Evolutionary conservation across 2,888 invertebrate genomes (phyloP).

Genomic region (Axea sp.): DNA sequence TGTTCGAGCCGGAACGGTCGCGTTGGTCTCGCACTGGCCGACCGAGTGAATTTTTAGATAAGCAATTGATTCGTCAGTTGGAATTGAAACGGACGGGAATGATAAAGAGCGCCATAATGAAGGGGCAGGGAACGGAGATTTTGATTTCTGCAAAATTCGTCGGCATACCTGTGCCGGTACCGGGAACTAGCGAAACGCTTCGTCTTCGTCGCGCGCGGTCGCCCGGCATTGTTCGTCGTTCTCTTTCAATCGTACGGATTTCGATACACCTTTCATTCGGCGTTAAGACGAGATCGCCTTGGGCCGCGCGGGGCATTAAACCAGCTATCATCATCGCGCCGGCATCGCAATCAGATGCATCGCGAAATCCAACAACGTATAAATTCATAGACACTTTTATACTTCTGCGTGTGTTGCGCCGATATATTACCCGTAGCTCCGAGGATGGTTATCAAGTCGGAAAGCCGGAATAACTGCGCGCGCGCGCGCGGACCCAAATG

Average conservation of each 20-base stretch:
- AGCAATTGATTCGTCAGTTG: too few relatives aligned
- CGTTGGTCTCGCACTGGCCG: too few relatives aligned
- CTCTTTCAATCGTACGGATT: slow-evolving; percentile 48
- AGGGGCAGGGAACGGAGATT: slow-evolving; percentile 67
- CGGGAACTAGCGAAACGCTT: not conserved
- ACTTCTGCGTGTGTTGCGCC: slow-evolving; percentile 3
- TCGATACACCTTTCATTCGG: slow-evolving; percentile 53
- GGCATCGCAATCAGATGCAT: slow-evolving; percentile 49
- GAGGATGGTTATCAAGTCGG: slow-evolving; percentile 39
- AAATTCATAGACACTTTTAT: slow-evolving; percentile 50
- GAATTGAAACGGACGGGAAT: too few relatives aligned
- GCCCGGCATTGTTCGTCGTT: slow-evolving; percentile 8
- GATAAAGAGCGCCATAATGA: slow-evolving; percentile 21
- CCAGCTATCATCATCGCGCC: slow-evolving; percentile 45
- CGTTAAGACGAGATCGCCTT: slow-evolving; percentile 40
- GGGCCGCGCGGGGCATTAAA: slow-evolving; percentile 41
- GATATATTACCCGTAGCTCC: slow-evolving; percentile 4
- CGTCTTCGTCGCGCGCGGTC: not conserved
- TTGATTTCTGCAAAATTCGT: slow-evolving; percentile 63
- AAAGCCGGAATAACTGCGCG: slow-evolving; percentile 39
- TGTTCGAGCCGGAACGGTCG: too few relatives aligned
- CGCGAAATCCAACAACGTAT: slow-evolving; percentile 44
- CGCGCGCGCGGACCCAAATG: slow-evolving; percentile 16
- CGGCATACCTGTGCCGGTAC: slow-evolving; percentile 26
- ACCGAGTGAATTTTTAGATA: too few relatives aligned